Evolutionary conservation across 2,113 vertebrate species (phyloP).

Genomic region (Aegypius monachus): DNA sequence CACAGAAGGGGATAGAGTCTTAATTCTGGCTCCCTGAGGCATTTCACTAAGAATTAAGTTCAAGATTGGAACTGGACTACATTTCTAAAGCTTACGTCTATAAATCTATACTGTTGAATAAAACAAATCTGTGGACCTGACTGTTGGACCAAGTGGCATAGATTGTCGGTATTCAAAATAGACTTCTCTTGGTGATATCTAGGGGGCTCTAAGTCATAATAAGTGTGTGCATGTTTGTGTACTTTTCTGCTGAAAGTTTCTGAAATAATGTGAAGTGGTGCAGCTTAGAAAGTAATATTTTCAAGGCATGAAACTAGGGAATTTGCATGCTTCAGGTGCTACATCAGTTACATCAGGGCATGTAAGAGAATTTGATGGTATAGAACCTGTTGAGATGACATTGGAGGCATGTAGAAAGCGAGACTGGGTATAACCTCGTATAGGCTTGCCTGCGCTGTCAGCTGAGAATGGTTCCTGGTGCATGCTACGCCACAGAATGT

Average conservation of each 20-base stretch:
- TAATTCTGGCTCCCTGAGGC: neutral
- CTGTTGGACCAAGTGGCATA: neutral
- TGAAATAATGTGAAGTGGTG: neutral
- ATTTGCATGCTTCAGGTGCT: neutral
- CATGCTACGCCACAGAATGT: no score
- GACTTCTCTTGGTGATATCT: neutral
- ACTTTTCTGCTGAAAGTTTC: neutral
- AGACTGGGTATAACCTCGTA: neutral
- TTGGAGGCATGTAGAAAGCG: neutral
- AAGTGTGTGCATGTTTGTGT: rapidly evolving
- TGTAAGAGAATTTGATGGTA: neutral
- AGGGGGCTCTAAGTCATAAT: neutral
- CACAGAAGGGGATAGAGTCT: neutral
- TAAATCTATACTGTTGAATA: neutral
- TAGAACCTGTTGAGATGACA: neutral
- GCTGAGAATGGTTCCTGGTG: neutral
- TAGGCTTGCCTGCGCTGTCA: neutral
- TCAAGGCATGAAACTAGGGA: neutral
- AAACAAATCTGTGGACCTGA: neutral
- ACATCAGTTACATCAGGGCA: neutral
- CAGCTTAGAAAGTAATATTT: neutral
- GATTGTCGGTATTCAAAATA: neutral
- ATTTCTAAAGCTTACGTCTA: neutral
- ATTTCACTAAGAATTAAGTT: neutral
- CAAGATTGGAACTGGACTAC: neutral